These are phyloP conservation scores for Octomys mimax DNA, from an alignment of 2,797 vertebrate species.

Conservation along the genomic window DNA sequence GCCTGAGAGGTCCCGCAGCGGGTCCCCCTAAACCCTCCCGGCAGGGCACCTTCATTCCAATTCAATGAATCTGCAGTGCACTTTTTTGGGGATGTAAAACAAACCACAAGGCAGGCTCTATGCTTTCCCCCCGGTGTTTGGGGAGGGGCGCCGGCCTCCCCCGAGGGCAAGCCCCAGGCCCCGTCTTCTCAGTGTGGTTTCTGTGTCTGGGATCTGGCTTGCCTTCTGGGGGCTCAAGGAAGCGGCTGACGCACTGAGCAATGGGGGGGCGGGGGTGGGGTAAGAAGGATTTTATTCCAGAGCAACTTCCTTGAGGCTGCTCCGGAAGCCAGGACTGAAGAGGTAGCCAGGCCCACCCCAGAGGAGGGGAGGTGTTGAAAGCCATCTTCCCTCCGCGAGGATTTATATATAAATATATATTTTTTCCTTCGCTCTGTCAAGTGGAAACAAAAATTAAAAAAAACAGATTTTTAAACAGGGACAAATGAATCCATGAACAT, in stretches of 20 bases:
- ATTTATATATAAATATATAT: slow-evolving; percentile 43
- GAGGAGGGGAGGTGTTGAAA: not conserved
- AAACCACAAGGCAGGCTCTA: slow-evolving; percentile 31
- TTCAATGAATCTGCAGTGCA: slow-evolving; percentile 76
- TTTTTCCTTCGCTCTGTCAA: slow-evolving; percentile 57
- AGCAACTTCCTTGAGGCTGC: slow-evolving; percentile 30
- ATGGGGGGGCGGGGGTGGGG: not conserved
- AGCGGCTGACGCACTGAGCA: not conserved
- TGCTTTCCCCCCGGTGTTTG: slow-evolving; percentile 70
- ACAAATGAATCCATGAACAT: slow-evolving; percentile 69
- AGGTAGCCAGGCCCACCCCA: slow-evolving; percentile 29
- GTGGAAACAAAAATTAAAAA: slow-evolving; percentile 33
- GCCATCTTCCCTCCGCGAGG: not conserved
- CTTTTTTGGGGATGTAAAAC: slow-evolving; percentile 73
- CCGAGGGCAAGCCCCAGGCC: slow-evolving; percentile 38
- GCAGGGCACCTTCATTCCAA: slow-evolving; percentile 73
- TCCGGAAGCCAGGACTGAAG: slow-evolving; percentile 37
- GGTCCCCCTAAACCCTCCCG: slow-evolving; percentile 91
- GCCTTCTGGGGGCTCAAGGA: slow-evolving; percentile 5
- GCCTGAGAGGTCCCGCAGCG: slow-evolving; percentile 95
- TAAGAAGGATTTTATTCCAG: not conserved
- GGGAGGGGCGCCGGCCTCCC: slow-evolving; percentile 46
- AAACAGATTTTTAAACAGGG: not conserved
- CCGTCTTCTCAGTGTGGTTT: slow-evolving; percentile 12
- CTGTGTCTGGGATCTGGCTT: slow-evolving; percentile 45